Evolutionary conservation across 2,888 invertebrate genomes (phyloP), one percentile per base, ranked within the genome.

Genomic region (Lottia gigantea): DNA sequence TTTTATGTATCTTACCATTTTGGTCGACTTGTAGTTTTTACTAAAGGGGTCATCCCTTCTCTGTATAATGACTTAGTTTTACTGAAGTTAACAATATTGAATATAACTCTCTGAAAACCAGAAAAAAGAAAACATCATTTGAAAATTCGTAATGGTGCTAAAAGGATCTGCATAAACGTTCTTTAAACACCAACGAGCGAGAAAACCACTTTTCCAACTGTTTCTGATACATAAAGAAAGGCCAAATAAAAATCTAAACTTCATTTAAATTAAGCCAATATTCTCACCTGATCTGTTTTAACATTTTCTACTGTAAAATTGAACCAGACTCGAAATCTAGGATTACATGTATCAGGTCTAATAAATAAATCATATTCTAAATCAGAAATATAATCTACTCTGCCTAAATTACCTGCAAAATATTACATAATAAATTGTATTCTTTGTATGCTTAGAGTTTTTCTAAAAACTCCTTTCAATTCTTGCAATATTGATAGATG

Each of bases 251-350:
- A n/a, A n/a, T n/a, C n/a, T n/a, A n/a, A n/a, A n/a, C n/a, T n/a
- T n/a, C n/a, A n/a, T 19, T 62, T 8, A 8, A n/a, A 25, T n/a
- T 16, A 3, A 40, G 11, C 8, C 11, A 8, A 40, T 64, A 55
- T 11, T 64, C 77, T 55, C 86, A 94, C 94, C 91, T 98, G 98
- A 88, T 98, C 96, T 74, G 93, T 92, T 82, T 93, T 94, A 0
- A 95, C 95, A 88, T 98, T 98, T 88, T 97, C 97, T 49, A 98
- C 97, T 0, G 97, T 96, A 86, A 98, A 99, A 90, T 98, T 97
- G 89, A 97, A 98, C 98, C 98, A 98, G 80, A 98, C 94, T 66
- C 98, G 91, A 76, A 94, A 92, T 63, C 96, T 91, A 0, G 97
- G 97, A 87, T 96, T 95, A 88, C 97, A 97, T 0, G 97, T 98